These are phyloP conservation scores for Cephonodes hylas DNA, from an alignment of 2,888 invertebrate genomes.

Conservation along the genomic window DNA sequence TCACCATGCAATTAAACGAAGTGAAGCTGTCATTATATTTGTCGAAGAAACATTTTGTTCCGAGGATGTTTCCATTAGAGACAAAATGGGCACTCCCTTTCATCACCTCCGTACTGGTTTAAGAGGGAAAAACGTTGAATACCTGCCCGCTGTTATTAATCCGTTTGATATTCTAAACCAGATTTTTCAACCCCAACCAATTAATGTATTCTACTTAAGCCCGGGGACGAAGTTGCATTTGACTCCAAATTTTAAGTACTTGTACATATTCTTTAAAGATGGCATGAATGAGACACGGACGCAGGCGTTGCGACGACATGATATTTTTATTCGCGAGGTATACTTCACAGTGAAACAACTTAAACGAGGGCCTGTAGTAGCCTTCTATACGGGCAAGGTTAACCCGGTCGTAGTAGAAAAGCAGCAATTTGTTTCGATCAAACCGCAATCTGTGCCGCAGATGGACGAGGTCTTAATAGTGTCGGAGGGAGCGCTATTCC, in stretches of 20 bases:
- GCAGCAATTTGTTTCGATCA: constrained; percentile 23
- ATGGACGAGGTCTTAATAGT: constrained; percentile 37
- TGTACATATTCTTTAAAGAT: constrained; percentile 57
- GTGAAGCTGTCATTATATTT: constrained; percentile 48
- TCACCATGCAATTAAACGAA: constrained; percentile 33
- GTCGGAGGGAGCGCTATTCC: constrained; percentile 47
- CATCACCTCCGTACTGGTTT: constrained; percentile 38
- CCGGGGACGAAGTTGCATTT: constrained; percentile 34
- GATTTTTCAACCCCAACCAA: constrained; percentile 31
- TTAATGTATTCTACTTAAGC: constrained; percentile 41
- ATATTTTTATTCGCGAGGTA: constrained; percentile 48
- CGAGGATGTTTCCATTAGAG: constrained; percentile 55
- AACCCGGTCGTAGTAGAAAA: constrained; percentile 43
- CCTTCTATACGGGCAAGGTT: constrained; percentile 58
- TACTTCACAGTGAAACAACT: constrained; percentile 33
- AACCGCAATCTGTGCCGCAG: constrained; percentile 15
- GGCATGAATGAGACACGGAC: constrained; percentile 34
- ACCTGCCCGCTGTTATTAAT: constrained; percentile 47
- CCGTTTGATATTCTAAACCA: constrained; percentile 43
- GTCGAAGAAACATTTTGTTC: constrained; percentile 50
- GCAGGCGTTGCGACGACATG: constrained; percentile 47
- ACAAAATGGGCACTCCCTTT: constrained; percentile 48
- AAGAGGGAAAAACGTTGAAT: constrained; percentile 40
- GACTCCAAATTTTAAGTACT: constrained; percentile 40
- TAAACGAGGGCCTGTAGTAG: constrained; percentile 43